These are phyloP conservation scores for Apamea sordens DNA, from an alignment of 2,888 invertebrate genomes.

Conservation along the genomic window DNA sequence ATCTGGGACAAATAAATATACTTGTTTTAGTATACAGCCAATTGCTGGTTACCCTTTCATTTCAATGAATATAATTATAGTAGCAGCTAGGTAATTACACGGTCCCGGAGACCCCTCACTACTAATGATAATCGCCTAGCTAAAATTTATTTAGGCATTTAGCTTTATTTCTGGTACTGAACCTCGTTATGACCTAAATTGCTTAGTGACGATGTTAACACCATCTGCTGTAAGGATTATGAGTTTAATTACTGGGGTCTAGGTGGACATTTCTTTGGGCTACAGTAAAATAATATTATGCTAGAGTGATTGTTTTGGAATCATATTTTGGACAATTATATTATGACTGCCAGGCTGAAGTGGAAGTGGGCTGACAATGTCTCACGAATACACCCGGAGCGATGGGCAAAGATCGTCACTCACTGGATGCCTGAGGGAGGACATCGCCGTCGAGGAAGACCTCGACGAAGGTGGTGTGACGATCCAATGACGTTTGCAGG, in stretches of 20 bases:
- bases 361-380: too few species aligned
- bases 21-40: not conserved
- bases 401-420: too few species aligned
- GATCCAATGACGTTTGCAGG: too few species aligned
- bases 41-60: constrained; percentile 12
- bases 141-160: constrained; percentile 42
- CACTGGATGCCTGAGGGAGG: too few species aligned
- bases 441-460: too few species aligned
- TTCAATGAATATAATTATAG: constrained; percentile 13
- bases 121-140: constrained; percentile 26
- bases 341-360: too few species aligned
- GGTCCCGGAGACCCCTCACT: constrained; percentile 4
- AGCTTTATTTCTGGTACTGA: constrained; percentile 25
- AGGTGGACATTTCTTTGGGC: not conserved
- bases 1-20: not conserved
- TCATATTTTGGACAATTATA: not conserved
- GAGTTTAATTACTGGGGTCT: constrained; percentile 17
- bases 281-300: not conserved
- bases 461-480: too few species aligned
- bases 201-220: constrained; percentile 21
- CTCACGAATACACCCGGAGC: too few species aligned
- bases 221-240: constrained; percentile 22
- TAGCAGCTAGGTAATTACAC: constrained; percentile 29
- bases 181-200: constrained; percentile 13
- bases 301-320: not conserved